Conservation (phyloP, 2,888 invertebrate species). For the Teleiodes luculella region DNA sequence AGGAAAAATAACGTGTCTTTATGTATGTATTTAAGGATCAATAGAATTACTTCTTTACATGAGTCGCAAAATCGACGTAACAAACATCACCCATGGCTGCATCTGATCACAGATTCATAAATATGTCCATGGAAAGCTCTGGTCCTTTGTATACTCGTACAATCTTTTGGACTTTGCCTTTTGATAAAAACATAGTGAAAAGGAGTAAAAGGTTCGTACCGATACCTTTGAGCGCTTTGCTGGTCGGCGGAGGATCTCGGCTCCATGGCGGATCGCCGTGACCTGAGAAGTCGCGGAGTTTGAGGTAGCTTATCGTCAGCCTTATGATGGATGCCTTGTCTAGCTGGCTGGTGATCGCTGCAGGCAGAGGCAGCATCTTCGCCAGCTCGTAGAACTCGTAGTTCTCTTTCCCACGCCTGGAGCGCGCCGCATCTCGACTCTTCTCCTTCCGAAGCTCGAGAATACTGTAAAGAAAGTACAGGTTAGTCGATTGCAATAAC, state of each 20-base stretch:
- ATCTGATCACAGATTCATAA: too few relatives aligned
- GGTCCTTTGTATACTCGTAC: too few relatives aligned
- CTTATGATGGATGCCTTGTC: slow-evolving; percentile 98
- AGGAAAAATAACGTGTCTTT: too few relatives aligned
- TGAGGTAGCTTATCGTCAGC: slow-evolving; percentile 96
- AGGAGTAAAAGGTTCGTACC: too few relatives aligned
- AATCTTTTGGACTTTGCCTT: too few relatives aligned
- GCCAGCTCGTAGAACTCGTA: slow-evolving; percentile 98
- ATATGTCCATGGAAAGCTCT: too few relatives aligned
- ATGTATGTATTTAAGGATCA: too few relatives aligned
- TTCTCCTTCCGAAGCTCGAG: slow-evolving; percentile 96
- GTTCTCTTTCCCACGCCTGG: slow-evolving; percentile 95
- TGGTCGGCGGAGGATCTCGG: slow-evolving; percentile 86
- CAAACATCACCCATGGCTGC: too few relatives aligned
- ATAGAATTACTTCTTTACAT: too few relatives aligned
- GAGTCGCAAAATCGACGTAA: too few relatives aligned
- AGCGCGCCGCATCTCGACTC: slow-evolving; percentile 94
- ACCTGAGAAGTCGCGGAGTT: slow-evolving; percentile 94
- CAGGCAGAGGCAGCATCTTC: slow-evolving; percentile 93
- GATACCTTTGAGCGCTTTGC: slow-evolving; percentile 91
- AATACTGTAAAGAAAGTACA: slow-evolving; percentile 83
- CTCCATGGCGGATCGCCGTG: slow-evolving; percentile 98
- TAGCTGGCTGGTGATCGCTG: slow-evolving; percentile 95
- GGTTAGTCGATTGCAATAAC: slow-evolving; percentile 40
- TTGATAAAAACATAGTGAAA: too few relatives aligned